Evolutionary conservation across 2,888 invertebrate genomes (phyloP), one percentile per base, ranked within the genome.

Genomic region (Eulithis prunata): DNA sequence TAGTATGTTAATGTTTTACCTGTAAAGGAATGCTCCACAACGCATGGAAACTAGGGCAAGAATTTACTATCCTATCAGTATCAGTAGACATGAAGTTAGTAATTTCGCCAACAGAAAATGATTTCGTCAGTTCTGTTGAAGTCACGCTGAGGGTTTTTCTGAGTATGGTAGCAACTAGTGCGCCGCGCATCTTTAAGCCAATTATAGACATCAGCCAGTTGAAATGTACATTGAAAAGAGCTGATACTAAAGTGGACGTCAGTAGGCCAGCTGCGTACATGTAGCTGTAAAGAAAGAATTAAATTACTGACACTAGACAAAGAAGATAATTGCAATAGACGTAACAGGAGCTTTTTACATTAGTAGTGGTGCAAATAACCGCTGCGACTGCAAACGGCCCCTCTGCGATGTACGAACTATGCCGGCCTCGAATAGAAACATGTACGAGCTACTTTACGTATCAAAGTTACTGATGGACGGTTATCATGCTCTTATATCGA

Each of bases 11-110:
- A 45, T 45, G n/a, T 45, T 21, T 49, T 49, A 96, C 96, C 94
- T 97, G 97, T 79, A 99, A 94, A 6, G 99, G 99, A 81, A 99
- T 96, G 87, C 98, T 99, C 99, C 99, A 99, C 74, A 99, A 94
- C 5, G 97, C 96, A 90, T 99, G 99, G 85, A 99, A 99, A 89
- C 98, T 98, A 3, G 98, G 96, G 87, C 98, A 98, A 28, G 99
- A 97, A 87, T 99, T 99, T 0, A 98, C 97, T 74, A 99, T 97
- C 74, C 99, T 95, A 84, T 99, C 98, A 0, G 97, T 97, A 85
- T 99, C 99, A 0, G 98, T 98, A 41, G 98, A 99, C 97, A 99
- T 98, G 76, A 98, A 97, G 89, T 99, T 99, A 1, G 99, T 95
- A 64, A 99, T 96, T 92, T 99, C 97, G 0, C 99, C 99, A 49